Evolutionary conservation across 2,888 invertebrate genomes (phyloP).

Genomic region (Patella depressa): DNA sequence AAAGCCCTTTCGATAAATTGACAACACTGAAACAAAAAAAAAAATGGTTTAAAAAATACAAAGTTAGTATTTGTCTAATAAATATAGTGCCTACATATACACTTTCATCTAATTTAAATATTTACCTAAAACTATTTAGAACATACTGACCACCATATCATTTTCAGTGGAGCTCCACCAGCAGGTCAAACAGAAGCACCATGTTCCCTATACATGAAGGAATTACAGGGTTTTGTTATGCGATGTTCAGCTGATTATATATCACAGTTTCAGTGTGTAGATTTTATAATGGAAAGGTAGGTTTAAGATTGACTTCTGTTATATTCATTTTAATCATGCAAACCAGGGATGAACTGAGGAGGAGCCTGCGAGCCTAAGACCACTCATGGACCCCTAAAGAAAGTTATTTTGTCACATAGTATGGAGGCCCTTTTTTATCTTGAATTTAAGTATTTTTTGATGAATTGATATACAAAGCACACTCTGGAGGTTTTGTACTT

Average conservation of each 20-base stretch:
- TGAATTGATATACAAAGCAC: too few species aligned
- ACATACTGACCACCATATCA: too few species aligned
- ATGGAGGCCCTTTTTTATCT: too few species aligned
- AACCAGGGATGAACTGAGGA: not conserved
- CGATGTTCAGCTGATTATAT: conserved; percentile 82
- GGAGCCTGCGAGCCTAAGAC: not conserved
- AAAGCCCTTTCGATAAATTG: too few species aligned
- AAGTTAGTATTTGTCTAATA: not conserved
- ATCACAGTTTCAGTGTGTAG: conserved; percentile 79
- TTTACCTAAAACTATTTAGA: too few species aligned
- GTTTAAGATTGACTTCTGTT: too few species aligned
- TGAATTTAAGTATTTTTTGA: too few species aligned
- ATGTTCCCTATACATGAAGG: conserved; percentile 91
- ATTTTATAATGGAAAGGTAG: conserved; percentile 74
- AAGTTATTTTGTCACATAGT: not conserved
- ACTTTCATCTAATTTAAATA: too few species aligned
- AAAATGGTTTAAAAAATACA: not conserved
- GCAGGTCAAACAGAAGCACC: conserved; percentile 62
- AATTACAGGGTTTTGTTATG: conserved; percentile 86
- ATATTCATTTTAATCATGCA: not conserved
- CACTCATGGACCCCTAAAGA: not conserved
- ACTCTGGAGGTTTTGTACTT: too few species aligned
- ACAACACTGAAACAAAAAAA: not conserved
- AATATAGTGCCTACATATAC: too few species aligned
- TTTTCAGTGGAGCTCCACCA: conserved; percentile 50